Evolutionary conservation across 2,797 vertebrate genomes (phyloP).

Genomic region (Sparus aurata): DNA sequence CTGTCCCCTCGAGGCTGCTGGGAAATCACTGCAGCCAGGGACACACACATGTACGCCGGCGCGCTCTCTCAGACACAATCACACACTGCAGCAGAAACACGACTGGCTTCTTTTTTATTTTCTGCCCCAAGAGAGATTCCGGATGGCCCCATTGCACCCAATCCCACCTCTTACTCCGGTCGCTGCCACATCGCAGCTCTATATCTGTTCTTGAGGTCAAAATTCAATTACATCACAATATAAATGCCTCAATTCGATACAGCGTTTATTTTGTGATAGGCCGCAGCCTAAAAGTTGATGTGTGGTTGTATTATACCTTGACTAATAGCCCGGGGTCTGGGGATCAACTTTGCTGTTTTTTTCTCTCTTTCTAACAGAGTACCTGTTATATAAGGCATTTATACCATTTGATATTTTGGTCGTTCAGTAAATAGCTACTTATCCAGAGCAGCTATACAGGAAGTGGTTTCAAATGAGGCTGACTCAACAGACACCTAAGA

Average conservation of each 20-base stretch:
- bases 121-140: constrained; percentile 47
- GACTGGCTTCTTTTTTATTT: constrained; percentile 10
- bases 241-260: constrained; percentile 35
- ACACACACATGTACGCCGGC: constrained; percentile 20
- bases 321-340: constrained; percentile 57
- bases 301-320: constrained; percentile 56
- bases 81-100: constrained; percentile 35
- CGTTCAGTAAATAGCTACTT: constrained; percentile 69
- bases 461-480: constrained; percentile 62
- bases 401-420: constrained; percentile 66
- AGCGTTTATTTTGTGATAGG: constrained; percentile 50
- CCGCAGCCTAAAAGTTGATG: constrained; percentile 42
- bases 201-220: constrained; percentile 40
- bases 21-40: constrained; percentile 55
- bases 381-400: constrained; percentile 65
- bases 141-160: constrained; percentile 36
- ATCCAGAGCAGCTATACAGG: constrained; percentile 56
- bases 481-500: constrained; percentile 62
- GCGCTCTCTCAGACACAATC: constrained; percentile 25
- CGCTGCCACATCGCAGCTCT: constrained; percentile 18
- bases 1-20: constrained; percentile 48
- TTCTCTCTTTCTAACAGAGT: constrained; percentile 40
- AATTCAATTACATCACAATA: constrained; percentile 59
- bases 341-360: constrained; percentile 38
- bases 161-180: constrained; percentile 27